phyloP scores from a whole-genome alignment of 2,888 invertebrate genomes.

The Loripinus fragilis region DNA sequence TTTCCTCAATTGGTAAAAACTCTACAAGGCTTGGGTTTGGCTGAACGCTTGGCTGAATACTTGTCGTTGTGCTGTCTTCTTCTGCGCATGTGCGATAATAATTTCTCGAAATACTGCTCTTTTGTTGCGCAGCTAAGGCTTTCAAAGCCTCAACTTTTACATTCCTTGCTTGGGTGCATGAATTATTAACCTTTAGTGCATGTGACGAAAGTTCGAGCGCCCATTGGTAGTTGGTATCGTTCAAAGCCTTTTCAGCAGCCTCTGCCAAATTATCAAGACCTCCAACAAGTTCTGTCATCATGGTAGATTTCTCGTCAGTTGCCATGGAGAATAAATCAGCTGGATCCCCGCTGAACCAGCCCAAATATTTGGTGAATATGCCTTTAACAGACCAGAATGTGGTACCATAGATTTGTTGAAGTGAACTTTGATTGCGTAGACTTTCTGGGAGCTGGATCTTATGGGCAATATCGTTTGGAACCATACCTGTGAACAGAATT shows the following conservation, averaged over 20 bases:
- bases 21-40: too few species aligned
- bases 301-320: conserved; percentile 8
- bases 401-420: conserved; percentile 71
- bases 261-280: conserved; percentile 13
- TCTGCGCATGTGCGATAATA: too few species aligned
- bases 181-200: conserved; percentile 38
- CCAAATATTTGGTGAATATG: conserved; percentile 59
- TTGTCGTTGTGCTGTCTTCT: too few species aligned
- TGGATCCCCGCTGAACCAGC: conserved; percentile 62
- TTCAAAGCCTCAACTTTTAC: conserved; percentile 57
- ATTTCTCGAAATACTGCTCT: too few species aligned
- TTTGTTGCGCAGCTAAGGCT: conserved; percentile 51
- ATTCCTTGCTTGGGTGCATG: conserved; percentile 43
- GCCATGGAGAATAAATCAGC: conserved; percentile 54
- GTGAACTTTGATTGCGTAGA: too few species aligned
- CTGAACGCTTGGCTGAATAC: too few species aligned
- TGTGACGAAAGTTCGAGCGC: conserved; percentile 63
- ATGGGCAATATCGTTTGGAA: too few species aligned
- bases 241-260: conserved; percentile 57
- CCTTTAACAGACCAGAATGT: conserved; percentile 69
- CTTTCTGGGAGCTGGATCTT: too few species aligned
- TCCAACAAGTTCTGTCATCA: too few species aligned
- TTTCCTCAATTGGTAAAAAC: too few species aligned
- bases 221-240: conserved; percentile 64
- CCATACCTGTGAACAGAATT: too few species aligned